Base-by-base conservation (phyloP, 2,113 vertebrate genomes). In the Struthidea cinerea region DNA sequence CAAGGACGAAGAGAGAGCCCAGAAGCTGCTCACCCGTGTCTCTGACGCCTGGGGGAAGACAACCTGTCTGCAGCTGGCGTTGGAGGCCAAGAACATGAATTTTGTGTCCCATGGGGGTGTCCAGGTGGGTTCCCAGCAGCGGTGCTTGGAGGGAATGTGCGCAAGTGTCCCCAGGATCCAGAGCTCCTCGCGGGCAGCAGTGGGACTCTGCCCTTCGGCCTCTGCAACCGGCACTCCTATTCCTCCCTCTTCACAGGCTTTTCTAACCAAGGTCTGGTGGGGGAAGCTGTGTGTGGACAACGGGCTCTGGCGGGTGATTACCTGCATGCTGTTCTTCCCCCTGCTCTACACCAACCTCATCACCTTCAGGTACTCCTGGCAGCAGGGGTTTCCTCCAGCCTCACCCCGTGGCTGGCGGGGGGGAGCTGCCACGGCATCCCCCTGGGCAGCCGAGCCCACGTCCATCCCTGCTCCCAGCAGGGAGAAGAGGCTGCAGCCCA, bases 211-310 rank as follows among this genome's bases (percentile, higher is more conserved):
- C 57, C 52, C 63, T 39, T 42, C 3, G 1, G 18, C 32, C 53
- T 60, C 2, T 59, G 30, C 27, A 56, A n/a, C 16, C 28, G 41
- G 11, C 2, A 10, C 35, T 68, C 32, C n/a, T 65, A 63, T 42
- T 71, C 13, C 24, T 52, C 42, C 39, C 41, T 24, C n/a, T 44
- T 92, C 87, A 2, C 92, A 99, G 99, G 98, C 98, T 92, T 98
- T 99, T 71, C 97, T 99, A 82, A 99, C 99, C 88, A 98, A 98
- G 97, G 99, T 99, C 95, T 99, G 99, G 99, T 99, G 98, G 98
- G 99, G 99, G 6, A 98, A 99, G 96, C 98, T 99, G 57, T 98
- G 98, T 0, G 98, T 99, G 87, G 98, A 99, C 94, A 99, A 98
- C 0, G 97, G 98, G 20, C 97, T 98, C 14, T 99, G 99, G 99